Conservation (phyloP, 1,140 invertebrate genomes). For the Gryon sp. region DNA sequence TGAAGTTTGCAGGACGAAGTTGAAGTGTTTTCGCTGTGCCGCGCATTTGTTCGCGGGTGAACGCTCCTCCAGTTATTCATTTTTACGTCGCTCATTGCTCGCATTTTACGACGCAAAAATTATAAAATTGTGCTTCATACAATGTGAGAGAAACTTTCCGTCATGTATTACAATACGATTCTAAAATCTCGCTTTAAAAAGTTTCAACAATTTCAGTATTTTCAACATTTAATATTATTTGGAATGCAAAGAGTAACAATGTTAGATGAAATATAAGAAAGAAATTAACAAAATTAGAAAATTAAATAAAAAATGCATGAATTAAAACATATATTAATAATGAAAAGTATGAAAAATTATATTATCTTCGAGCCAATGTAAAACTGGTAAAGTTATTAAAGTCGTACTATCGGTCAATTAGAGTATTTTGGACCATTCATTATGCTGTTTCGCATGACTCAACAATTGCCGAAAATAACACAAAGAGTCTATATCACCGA, state of each 20-base stretch:
- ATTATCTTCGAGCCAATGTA: too few relatives aligned
- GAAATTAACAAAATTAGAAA: too few relatives aligned
- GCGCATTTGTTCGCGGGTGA: constrained; percentile 67
- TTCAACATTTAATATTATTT: too few relatives aligned
- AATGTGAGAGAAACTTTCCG: constrained; percentile 43
- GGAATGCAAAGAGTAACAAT: too few relatives aligned
- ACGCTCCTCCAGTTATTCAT: constrained; percentile 75
- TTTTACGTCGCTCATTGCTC: constrained; percentile 78
- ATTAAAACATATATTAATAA: too few relatives aligned
- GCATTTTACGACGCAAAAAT: constrained; percentile 79
- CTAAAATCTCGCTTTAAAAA: background rate
- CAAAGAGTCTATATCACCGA: constrained; percentile 35
- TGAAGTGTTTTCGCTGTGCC: constrained; percentile 60
- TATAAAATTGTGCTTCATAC: constrained; percentile 78
- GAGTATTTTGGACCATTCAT: constrained; percentile 52
- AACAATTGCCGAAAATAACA: constrained; percentile 47
- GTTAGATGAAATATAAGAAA: too few relatives aligned
- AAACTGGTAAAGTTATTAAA: too few relatives aligned
- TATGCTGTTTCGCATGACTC: constrained; percentile 56
- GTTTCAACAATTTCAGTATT: constrained; percentile 13
- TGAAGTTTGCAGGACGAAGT: constrained; percentile 44
- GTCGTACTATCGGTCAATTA: too few relatives aligned
- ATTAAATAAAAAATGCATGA: too few relatives aligned
- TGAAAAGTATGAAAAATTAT: too few relatives aligned
- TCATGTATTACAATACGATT: constrained; percentile 34